Base-by-base conservation (phyloP, 1,140 invertebrate genomes). In the Polypedilum vanderplanki region DNA sequence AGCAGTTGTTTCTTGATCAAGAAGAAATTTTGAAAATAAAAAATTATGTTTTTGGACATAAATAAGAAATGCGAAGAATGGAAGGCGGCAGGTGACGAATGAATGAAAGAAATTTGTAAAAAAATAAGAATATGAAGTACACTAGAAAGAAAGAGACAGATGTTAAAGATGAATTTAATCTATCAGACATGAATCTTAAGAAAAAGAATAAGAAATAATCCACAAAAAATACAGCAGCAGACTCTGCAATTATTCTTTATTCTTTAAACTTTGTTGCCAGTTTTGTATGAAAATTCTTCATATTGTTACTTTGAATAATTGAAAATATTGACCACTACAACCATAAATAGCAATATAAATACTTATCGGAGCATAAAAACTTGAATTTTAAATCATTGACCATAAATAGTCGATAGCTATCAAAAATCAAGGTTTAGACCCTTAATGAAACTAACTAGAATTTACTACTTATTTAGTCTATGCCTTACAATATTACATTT, bases 151-250 rank as follows among this genome's bases (percentile, higher is more conserved):
- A 33, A n/a, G 8, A 57, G 46, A 57, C 46, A 57, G 46, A 57
- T 57, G 46, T 57, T 57, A 12, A 15, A 57, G 46, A 46, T 46
- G 41, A 12, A 57, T 57, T 57, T 57, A 57, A 57, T 57, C 46
- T 57, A 57, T 15, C 46, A 57, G 46, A 57, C 46, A 57, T 57
- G 46, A n/a, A 12, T 46, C 46, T 57, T 57, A 57, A 57, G 46
- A 57, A 57, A 12, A 57, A 57, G 46, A 57, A 15, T 1, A 57
- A 57, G 46, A 57, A 57, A 57, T 46, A 46, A 46, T 57, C 12
- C 46, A 12, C 12, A n/a, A 57, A 57, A 57, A 12, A 15, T n/a
- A 57, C 46, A 57, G 10, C 46, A 57, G 15, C 10, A 57, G n/a
- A 57, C 4, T 15, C 46, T 57, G 46, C 46, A 57, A 57, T 57